Evolutionary conservation across 2,888 invertebrate genomes (phyloP).

Genomic region (Criorhina ranunculi): DNA sequence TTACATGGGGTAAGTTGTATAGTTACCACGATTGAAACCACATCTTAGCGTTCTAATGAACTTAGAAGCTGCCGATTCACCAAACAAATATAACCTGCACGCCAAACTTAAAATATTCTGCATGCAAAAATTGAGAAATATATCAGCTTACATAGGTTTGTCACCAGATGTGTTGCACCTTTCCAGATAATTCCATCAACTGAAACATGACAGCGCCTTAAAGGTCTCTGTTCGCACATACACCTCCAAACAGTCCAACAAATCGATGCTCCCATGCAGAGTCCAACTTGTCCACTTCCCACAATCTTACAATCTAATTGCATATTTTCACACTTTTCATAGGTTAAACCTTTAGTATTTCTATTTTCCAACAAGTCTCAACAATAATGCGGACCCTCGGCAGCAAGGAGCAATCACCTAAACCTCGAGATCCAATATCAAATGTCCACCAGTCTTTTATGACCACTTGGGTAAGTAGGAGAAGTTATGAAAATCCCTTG

Average conservation of each 20-base stretch:
- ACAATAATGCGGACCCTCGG: slow-evolving; percentile 6
- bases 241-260: slow-evolving; percentile 3
- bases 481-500: slow-evolving; percentile 62
- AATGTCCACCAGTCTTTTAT: slow-evolving; percentile 45
- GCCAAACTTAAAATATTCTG: too few species aligned
- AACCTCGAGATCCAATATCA: slow-evolving; percentile 47
- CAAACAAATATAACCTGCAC: too few species aligned
- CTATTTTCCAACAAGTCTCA: slow-evolving; percentile 29
- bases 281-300: slow-evolving; percentile 18
- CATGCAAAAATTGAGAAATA: background rate
- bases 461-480: slow-evolving; percentile 1
- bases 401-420: slow-evolving; percentile 29
- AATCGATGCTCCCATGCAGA: slow-evolving; percentile 15
- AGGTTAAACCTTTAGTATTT: background rate
- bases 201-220: slow-evolving; percentile 27
- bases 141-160: slow-evolving; percentile 13
- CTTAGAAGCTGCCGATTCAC: too few species aligned
- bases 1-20: too few species aligned
- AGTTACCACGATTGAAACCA: too few species aligned
- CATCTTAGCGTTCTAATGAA: too few species aligned
- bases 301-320: slow-evolving; percentile 16
- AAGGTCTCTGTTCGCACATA: slow-evolving; percentile 10
- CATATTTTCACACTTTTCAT: slow-evolving; percentile 50
- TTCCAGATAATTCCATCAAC: slow-evolving; percentile 31
- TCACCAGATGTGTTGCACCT: background rate